phyloP scores from a whole-genome alignment of 2,888 invertebrate species.

The Ophraella communa region DNA sequence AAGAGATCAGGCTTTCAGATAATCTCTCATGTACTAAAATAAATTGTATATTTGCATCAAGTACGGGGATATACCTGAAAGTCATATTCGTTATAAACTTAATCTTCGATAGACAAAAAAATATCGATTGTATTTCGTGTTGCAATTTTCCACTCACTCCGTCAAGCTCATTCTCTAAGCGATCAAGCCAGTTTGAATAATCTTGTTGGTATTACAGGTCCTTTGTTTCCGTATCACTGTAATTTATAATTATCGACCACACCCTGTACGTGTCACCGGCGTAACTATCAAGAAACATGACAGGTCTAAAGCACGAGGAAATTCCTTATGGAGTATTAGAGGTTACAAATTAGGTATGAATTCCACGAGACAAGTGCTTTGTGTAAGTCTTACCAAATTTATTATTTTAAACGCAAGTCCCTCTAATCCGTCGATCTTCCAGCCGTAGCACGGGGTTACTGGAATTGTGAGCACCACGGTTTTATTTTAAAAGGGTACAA shows the following conservation, averaged over 20 bases:
- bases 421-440: neutral
- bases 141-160: neutral
- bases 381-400: slow-evolving; percentile 22
- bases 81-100: no score
- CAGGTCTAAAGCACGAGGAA: slow-evolving; percentile 9
- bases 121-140: neutral
- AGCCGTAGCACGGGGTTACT: neutral
- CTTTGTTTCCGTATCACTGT: neutral
- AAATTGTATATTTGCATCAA: no score
- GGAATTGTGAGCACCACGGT: neutral
- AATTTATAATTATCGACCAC: slow-evolving; percentile 2
- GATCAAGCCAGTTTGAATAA: neutral
- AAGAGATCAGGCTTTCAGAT: no score
- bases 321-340: slow-evolving; percentile 20
- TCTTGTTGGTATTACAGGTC: neutral
- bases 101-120: no score
- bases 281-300: slow-evolving; percentile 19
- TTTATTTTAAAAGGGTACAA: no score
- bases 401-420: slow-evolving; percentile 20
- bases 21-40: no score
- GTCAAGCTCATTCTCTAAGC: neutral
- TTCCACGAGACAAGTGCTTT: slow-evolving; percentile 19
- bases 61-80: no score
- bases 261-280: neutral
- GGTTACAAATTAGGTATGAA: slow-evolving; percentile 22